These are phyloP conservation scores for Ladona fulva DNA, from an alignment of 1,140 invertebrate species.

Conservation along the genomic window DNA sequence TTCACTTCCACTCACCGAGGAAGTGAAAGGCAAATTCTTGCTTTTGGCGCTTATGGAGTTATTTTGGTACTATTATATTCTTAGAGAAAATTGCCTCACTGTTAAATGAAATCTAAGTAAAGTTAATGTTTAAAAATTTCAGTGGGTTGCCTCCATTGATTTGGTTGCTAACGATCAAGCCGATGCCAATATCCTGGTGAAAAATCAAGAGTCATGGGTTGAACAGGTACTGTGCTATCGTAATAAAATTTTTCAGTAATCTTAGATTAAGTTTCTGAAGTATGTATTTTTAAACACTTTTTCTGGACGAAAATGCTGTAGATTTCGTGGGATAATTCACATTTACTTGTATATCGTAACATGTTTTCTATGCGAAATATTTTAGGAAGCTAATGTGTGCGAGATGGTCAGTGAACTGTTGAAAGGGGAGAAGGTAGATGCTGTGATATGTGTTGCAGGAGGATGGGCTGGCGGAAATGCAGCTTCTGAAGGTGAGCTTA, in stretches of 20 bases:
- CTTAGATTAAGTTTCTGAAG: neutral
- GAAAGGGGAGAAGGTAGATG: constrained; percentile 78
- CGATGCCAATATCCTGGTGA: constrained; percentile 81
- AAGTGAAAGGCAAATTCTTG: neutral
- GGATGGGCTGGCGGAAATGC: constrained; percentile 96
- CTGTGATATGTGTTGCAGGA: constrained; percentile 94
- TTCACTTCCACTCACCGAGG: neutral
- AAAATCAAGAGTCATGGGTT: constrained; percentile 59
- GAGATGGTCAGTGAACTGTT: constrained; percentile 49
- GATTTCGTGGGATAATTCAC: too few relatives aligned
- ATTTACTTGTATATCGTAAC: neutral
- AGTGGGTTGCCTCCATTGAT: constrained; percentile 95
- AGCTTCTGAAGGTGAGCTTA: constrained; percentile 45
- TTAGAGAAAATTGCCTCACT: neutral
- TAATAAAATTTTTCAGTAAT: neutral
- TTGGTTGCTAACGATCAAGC: constrained; percentile 79
- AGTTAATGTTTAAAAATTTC: constrained; percentile 30
- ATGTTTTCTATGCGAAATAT: constrained; percentile 12
- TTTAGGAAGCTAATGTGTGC: constrained; percentile 52
- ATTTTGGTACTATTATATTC: neutral
- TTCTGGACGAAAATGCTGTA: too few relatives aligned
- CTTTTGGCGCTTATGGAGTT: neutral
- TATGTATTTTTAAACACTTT: neutral
- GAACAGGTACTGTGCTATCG: constrained; percentile 53
- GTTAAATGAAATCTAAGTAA: constrained; percentile 5